Conservation (phyloP, 2,797 vertebrate genomes). For the Nannoperca obscura region DNA sequence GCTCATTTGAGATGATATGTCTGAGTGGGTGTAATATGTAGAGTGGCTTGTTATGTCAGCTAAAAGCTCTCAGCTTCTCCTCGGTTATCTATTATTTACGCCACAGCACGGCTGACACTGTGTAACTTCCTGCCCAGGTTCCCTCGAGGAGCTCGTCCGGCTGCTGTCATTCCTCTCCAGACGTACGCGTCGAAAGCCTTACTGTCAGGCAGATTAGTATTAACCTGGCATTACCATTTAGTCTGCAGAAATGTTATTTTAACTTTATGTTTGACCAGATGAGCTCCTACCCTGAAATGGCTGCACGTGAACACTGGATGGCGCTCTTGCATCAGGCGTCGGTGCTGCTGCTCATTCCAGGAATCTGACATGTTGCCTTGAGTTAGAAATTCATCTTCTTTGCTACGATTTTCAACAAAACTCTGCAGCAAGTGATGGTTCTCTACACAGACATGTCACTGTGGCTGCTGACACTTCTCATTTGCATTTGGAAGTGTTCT, state of each 20-base stretch:
- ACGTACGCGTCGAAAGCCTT: not conserved
- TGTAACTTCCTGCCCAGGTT: slow-evolving; percentile 59
- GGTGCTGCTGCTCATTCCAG: not conserved
- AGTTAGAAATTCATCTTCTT: not conserved
- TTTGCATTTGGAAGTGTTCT: not conserved
- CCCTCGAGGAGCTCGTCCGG: slow-evolving; percentile 24
- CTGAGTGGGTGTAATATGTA: slow-evolving; percentile 70
- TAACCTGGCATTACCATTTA: slow-evolving; percentile 17
- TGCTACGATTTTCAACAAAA: not conserved
- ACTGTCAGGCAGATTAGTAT: not conserved
- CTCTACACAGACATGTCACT: not conserved
- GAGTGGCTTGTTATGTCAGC: slow-evolving; percentile 75
- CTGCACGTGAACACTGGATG: slow-evolving; percentile 52
- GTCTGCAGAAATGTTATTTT: slow-evolving; percentile 27
- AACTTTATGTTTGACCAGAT: not conserved
- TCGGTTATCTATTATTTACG: slow-evolving; percentile 75
- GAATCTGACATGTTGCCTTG: not conserved
- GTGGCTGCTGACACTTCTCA: not conserved
- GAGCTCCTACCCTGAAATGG: slow-evolving; percentile 1
- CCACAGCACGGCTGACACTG: slow-evolving; percentile 49
- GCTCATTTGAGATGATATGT: slow-evolving; percentile 70
- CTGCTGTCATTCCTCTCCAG: slow-evolving; percentile 22
- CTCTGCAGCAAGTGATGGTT: not conserved
- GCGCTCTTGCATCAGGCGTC: slow-evolving; percentile 34
- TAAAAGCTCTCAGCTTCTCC: slow-evolving; percentile 73